Evolutionary conservation across 2,888 invertebrate species (phyloP).

Genomic region (Leptopilina myrica): DNA sequence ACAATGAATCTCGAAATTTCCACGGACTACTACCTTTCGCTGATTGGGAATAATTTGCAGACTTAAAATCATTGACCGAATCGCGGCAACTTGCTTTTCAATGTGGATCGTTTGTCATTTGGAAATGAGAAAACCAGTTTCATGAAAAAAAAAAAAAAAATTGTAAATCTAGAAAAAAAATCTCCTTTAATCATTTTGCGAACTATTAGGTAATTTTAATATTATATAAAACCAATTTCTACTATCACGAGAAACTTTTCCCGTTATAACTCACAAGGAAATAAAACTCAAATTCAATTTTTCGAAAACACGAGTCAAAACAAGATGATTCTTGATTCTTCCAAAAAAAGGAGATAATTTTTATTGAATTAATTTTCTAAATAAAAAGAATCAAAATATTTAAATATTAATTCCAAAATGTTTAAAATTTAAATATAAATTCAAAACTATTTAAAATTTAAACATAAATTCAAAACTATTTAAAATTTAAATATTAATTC

Average conservation of each 20-base stretch:
- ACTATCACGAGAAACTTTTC: background rate
- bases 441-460: no score
- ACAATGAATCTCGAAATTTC: background rate
- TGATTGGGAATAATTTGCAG: background rate
- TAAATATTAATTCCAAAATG: no score
- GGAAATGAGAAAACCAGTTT: conserved; percentile 11
- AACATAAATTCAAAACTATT: no score
- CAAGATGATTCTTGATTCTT: background rate
- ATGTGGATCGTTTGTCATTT: conserved; percentile 21
- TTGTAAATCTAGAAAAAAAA: no score
- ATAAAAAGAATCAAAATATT: no score
- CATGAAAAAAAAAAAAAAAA: background rate
- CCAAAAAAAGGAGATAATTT: no score
- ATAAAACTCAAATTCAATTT: background rate
- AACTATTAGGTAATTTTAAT: conserved; percentile 1
- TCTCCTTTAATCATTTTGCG: background rate
- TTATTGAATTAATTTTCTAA: no score
- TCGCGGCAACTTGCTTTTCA: conserved; percentile 6
- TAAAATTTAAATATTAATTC: no score
- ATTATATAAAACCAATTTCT: background rate
- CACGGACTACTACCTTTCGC: background rate
- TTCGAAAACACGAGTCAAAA: background rate
- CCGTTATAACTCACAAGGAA: background rate
- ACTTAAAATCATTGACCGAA: conserved; percentile 5
- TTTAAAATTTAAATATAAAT: no score